These are phyloP conservation scores for Piprites chloris DNA, from an alignment of 2,113 vertebrate genomes.

Conservation along the genomic window DNA sequence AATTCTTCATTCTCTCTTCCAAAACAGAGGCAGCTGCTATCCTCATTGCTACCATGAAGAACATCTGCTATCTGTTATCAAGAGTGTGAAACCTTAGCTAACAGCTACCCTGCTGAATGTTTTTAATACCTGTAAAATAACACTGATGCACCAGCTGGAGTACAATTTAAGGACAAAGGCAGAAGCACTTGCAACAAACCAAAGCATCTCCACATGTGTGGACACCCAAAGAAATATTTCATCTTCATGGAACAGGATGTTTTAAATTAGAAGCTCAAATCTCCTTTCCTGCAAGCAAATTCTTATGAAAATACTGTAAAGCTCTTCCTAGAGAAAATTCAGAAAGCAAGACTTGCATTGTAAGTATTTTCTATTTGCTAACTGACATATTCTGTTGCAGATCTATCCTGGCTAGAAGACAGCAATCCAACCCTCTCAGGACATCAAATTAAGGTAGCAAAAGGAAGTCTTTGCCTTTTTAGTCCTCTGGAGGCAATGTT, in stretches of 20 bases:
- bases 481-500: not conserved
- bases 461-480: not conserved
- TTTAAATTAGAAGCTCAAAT: not conserved
- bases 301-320: not conserved
- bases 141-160: conserved; percentile 22
- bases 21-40: conserved; percentile 45
- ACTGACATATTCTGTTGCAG: not conserved
- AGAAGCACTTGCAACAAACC: not conserved
- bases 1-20: not conserved
- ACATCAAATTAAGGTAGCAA: not conserved
- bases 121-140: conserved; percentile 48
- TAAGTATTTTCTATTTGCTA: not conserved
- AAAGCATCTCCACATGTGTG: not conserved
- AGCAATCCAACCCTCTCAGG: not conserved
- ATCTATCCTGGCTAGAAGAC: not conserved
- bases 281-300: not conserved
- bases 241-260: not conserved
- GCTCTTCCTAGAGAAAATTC: not conserved
- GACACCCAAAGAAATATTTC: not conserved
- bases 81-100: conserved; percentile 29
- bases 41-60: conserved; percentile 4
- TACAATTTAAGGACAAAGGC: not conserved
- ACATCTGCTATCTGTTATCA: conserved; percentile 31
- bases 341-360: not conserved
- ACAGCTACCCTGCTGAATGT: not conserved